phyloP scores from a whole-genome alignment of 2,888 invertebrate genomes.

The Phrixothrix hirtus region DNA sequence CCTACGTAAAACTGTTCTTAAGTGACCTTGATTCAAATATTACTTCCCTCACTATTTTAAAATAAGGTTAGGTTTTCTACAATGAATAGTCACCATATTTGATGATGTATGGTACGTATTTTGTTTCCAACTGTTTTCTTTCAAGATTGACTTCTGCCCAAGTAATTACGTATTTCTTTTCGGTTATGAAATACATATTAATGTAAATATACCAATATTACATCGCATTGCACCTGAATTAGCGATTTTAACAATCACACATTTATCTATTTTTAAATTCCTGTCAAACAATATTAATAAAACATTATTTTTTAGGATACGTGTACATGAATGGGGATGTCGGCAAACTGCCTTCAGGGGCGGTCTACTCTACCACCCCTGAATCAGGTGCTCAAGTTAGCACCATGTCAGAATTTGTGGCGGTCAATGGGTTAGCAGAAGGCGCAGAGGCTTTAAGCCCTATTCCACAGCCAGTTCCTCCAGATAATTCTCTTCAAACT shows the following conservation, averaged over 20 bases:
- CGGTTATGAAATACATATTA: neutral
- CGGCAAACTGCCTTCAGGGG: slow-evolving; percentile 73
- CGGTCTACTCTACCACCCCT: slow-evolving; percentile 70
- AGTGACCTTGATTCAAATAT: slow-evolving; percentile 55
- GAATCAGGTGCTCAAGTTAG: slow-evolving; percentile 59
- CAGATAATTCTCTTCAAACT: slow-evolving; percentile 56
- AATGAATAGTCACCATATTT: slow-evolving; percentile 52
- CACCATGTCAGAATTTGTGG: slow-evolving; percentile 45
- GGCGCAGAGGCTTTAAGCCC: slow-evolving; percentile 55
- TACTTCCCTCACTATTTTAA: slow-evolving; percentile 55
- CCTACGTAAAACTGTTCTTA: slow-evolving; percentile 39
- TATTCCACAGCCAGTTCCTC: slow-evolving; percentile 56
- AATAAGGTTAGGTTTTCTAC: slow-evolving; percentile 54
- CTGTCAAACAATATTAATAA: slow-evolving; percentile 1
- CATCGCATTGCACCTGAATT: slow-evolving; percentile 5
- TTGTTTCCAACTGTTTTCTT: neutral
- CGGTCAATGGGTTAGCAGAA: slow-evolving; percentile 54
- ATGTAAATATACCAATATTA: neutral
- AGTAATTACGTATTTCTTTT: neutral
- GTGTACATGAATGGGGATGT: slow-evolving; percentile 85
- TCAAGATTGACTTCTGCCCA: neutral
- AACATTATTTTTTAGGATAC: slow-evolving; percentile 62
- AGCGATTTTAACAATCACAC: slow-evolving; percentile 24
- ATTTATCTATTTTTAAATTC: slow-evolving; percentile 24
- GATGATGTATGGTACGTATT: slow-evolving; percentile 53